These are phyloP conservation scores for Myotis findleyi DNA, from an alignment of 2,797 vertebrate species.

Conservation along the genomic window DNA sequence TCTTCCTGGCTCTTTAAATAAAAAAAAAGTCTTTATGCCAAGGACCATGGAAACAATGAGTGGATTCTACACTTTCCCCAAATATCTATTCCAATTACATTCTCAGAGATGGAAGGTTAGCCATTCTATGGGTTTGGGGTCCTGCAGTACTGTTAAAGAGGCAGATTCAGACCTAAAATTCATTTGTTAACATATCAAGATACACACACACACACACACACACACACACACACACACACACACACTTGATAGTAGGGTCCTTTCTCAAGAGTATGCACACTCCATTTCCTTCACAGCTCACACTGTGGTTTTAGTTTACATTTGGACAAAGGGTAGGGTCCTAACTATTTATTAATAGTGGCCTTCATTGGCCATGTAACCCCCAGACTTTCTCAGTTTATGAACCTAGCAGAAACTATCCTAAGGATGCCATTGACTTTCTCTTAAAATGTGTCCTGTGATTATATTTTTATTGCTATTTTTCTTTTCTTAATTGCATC, in stretches of 20 bases:
- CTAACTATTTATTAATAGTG: not conserved
- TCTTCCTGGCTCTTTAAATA: not conserved
- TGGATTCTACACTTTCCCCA: not conserved
- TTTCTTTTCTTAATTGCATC: not conserved
- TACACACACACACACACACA: too few relatives aligned
- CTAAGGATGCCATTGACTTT: not conserved
- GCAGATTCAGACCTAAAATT: not conserved
- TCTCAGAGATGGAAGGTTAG: not conserved
- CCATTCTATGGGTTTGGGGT: not conserved
- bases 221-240: too few relatives aligned
- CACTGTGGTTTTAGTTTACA: not conserved
- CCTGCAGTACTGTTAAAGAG: not conserved
- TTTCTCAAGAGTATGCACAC: not conserved
- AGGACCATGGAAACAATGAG: not conserved
- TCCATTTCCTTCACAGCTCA: not conserved
- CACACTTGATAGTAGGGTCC: not conserved
- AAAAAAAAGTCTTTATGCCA: not conserved
- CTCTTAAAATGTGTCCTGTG: not conserved
- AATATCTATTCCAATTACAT: not conserved
- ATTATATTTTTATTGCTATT: not conserved
- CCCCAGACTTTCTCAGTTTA: not conserved
- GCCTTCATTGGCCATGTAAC: not conserved
- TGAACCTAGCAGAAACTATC: not conserved
- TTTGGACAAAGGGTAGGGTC: not conserved
- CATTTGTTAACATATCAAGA: not conserved